A percentile compares a stretch with the other conserved stretches of the same genome.
Conservation (phyloP, 2,797 vertebrate species). For the Pseudochirops corinnae region DNA sequence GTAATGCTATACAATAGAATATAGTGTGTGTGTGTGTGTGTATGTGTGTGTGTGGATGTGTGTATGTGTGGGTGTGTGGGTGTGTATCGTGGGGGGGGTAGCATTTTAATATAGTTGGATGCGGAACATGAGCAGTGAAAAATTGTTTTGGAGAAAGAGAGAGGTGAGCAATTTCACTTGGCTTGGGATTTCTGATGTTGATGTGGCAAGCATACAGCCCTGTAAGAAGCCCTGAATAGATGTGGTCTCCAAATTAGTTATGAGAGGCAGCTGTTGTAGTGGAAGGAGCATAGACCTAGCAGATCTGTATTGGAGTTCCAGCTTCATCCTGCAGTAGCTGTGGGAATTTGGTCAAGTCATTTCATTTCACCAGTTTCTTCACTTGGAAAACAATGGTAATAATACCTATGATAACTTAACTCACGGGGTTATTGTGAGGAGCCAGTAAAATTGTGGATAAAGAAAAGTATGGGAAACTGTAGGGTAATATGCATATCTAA, state of each 20-base stretch:
- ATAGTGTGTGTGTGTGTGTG: not conserved
- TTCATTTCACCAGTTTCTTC: not conserved
- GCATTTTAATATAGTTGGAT: not conserved
- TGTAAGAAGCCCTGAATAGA: accelerated
- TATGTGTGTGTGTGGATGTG: no score
- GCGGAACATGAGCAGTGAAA: not conserved
- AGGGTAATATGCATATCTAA: not conserved
- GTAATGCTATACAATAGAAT: conserved; percentile 8
- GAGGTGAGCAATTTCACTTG: not conserved
- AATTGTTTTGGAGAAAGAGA: conserved; percentile 32
- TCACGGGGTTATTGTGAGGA: not conserved
- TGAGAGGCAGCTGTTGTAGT: not conserved
- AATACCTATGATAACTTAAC: not conserved
- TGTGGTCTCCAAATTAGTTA: not conserved
- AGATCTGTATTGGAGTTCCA: accelerated
- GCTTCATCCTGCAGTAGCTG: not conserved
- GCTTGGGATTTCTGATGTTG: not conserved
- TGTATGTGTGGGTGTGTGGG: no score
- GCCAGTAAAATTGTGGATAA: not conserved
- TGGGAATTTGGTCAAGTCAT: not conserved
- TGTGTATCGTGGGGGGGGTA: not conserved
- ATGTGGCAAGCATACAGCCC: not conserved
- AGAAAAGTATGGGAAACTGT: not conserved
- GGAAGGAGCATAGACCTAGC: not conserved
- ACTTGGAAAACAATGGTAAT: not conserved